phyloP scores from a whole-genome alignment of 2,113 vertebrate genomes.

The Perca schrenkii region DNA sequence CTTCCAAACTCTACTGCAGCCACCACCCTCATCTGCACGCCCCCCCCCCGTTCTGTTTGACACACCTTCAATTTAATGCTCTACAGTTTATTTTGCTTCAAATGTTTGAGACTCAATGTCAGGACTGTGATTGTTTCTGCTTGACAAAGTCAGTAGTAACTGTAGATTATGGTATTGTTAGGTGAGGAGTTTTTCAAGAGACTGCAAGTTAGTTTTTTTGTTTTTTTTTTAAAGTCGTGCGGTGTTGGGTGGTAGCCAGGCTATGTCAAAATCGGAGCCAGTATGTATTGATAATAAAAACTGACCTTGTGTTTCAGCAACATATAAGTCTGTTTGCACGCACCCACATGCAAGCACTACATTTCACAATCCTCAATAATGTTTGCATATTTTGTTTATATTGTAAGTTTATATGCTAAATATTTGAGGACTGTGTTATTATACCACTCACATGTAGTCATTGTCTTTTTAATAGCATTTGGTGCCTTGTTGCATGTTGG shows the following conservation, averaged over 20 bases:
- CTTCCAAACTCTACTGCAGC: neutral
- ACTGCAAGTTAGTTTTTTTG: neutral
- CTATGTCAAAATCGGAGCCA: conserved; percentile 17
- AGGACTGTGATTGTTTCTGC: neutral
- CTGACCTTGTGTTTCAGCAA: conserved; percentile 1
- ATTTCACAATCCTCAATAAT: conserved; percentile 26
- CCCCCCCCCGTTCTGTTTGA: neutral
- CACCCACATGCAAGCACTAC: conserved; percentile 39
- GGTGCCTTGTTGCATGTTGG: conserved; percentile 67
- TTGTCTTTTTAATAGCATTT: conserved; percentile 39
- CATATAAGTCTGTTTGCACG: conserved; percentile 29
- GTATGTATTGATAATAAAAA: conserved; percentile 14
- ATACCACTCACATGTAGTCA: conserved; percentile 12
- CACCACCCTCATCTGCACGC: neutral
- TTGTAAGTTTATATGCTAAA: conserved; percentile 11
- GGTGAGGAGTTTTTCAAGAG: conserved; percentile 16
- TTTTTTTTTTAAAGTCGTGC: neutral
- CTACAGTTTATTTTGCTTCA: neutral
- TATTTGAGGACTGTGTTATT: conserved; percentile 7
- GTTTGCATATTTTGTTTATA: conserved; percentile 2
- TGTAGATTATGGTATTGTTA: conserved; percentile 10
- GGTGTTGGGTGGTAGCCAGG: neutral
- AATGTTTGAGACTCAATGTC: conserved; percentile 20
- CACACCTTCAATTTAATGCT: neutral
- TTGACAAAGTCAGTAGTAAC: conserved; percentile 12